These are phyloP conservation scores for Drosophila nigricruria DNA, from an alignment of 2,888 invertebrate species.

Conservation along the genomic window DNA sequence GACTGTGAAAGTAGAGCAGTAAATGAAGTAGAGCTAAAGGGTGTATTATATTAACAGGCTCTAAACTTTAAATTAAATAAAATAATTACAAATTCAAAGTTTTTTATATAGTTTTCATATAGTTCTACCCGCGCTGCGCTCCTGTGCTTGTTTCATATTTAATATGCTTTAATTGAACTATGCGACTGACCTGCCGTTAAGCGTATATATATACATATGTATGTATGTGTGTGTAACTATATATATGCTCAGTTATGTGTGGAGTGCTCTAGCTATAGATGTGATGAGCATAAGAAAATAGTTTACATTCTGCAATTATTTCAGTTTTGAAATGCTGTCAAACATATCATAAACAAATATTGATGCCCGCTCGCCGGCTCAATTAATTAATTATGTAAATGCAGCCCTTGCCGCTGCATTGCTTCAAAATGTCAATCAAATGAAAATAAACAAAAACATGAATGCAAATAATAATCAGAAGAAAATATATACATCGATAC, in stretches of 20 bases:
- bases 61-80: not conserved
- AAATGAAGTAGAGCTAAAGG: not conserved
- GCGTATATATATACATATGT: conserved; percentile 7
- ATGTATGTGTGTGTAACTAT: conserved; percentile 9
- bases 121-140: conserved; percentile 30
- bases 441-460: conserved; percentile 47
- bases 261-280: not conserved
- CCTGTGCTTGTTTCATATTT: conserved; percentile 56
- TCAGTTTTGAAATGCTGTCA: conserved; percentile 16
- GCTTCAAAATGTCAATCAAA: conserved; percentile 66
- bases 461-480: conserved; percentile 43
- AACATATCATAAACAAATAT: conserved; percentile 40
- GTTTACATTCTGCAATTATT: not conserved
- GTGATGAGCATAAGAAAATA: conserved; percentile 7
- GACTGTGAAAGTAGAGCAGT: not conserved
- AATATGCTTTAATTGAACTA: conserved; percentile 78
- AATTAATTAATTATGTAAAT: conserved; percentile 41
- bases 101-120: not conserved
- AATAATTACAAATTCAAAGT: not conserved
- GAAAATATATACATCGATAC: not conserved
- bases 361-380: not conserved
- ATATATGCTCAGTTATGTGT: conserved; percentile 23
- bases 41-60: not conserved
- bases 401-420: conserved; percentile 60
- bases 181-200: conserved; percentile 64